Conservation (phyloP, 1,140 invertebrate species). For the Chionoecetes opilio region DNA sequence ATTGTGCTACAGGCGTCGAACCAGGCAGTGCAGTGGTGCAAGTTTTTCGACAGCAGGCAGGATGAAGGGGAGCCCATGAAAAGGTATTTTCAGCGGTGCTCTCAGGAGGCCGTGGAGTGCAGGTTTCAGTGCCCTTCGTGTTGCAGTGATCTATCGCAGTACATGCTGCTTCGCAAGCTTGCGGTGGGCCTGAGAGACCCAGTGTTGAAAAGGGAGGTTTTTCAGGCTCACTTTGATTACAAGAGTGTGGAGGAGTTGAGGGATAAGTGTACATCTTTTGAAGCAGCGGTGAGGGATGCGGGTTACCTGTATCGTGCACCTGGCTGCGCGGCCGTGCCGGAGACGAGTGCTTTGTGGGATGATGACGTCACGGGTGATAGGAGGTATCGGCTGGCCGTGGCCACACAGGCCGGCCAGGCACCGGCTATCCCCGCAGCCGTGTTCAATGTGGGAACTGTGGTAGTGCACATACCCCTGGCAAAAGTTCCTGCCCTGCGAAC, state of each 20-base stretch:
- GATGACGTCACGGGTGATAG: not conserved
- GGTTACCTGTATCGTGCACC: not conserved
- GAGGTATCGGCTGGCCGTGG: not conserved
- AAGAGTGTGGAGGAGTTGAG: not conserved
- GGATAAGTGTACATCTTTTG: not conserved
- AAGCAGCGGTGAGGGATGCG: conserved; percentile 15
- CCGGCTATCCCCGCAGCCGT: not conserved
- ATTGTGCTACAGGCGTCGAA: conserved; percentile 5
- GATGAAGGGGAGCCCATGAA: conserved; percentile 44
- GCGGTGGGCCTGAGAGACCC: conserved; percentile 33
- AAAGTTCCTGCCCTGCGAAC: not conserved
- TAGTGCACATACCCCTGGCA: not conserved
- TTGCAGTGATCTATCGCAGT: not conserved
- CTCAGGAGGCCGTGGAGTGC: conserved; percentile 35
- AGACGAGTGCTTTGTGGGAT: too few species aligned
- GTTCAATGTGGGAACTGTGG: too few species aligned
- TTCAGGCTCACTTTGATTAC: not conserved
- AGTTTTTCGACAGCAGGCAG: conserved; percentile 36
- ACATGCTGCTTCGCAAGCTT: conserved; percentile 35
- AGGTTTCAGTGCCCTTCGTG: not conserved
- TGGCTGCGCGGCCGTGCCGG: not conserved
- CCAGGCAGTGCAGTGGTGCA: conserved; percentile 2
- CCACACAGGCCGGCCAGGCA: not conserved
- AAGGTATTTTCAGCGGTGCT: not conserved
- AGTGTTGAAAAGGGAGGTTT: conserved; percentile 39